A percentile compares a stretch with the other conserved stretches of the same genome.
phyloP scores from a whole-genome alignment of 2,888 invertebrate species.

The Lamellibrachia satsuma region DNA sequence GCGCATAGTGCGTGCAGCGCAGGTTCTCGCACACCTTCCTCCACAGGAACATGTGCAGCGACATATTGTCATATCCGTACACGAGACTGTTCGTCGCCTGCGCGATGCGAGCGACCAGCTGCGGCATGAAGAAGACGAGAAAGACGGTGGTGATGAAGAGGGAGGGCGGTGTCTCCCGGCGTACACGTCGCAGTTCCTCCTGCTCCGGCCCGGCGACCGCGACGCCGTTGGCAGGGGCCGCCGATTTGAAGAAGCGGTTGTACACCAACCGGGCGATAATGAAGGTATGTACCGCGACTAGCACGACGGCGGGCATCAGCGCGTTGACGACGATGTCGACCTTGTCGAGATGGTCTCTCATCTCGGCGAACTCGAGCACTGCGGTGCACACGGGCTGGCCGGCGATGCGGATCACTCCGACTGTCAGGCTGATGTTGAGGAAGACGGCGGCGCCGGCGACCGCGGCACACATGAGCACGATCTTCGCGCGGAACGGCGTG shows the following conservation, averaged over 20 bases:
- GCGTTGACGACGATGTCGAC: neutral
- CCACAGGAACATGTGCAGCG: neutral
- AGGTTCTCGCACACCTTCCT: neutral
- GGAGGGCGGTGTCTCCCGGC: neutral
- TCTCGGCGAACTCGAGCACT: neutral
- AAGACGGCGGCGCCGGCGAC: neutral
- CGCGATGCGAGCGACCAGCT: neutral
- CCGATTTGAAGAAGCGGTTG: neutral
- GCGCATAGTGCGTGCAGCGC: neutral
- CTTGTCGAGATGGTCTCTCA: neutral
- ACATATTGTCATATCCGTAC: neutral
- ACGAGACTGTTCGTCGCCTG: neutral
- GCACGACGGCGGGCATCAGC: neutral
- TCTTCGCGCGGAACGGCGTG: neutral
- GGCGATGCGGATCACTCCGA: neutral
- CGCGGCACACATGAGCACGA: neutral
- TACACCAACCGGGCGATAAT: neutral
- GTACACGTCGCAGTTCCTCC: neutral
- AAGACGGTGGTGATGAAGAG: neutral
- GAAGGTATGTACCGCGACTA: neutral
- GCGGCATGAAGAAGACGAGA: slow-evolving; percentile 2
- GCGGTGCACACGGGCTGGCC: neutral
- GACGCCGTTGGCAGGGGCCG: neutral
- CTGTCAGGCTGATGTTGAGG: neutral
- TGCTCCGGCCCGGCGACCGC: neutral